These are phyloP conservation scores for Hippopotamyrus pictus DNA, from an alignment of 2,797 vertebrate species.

Conservation along the genomic window DNA sequence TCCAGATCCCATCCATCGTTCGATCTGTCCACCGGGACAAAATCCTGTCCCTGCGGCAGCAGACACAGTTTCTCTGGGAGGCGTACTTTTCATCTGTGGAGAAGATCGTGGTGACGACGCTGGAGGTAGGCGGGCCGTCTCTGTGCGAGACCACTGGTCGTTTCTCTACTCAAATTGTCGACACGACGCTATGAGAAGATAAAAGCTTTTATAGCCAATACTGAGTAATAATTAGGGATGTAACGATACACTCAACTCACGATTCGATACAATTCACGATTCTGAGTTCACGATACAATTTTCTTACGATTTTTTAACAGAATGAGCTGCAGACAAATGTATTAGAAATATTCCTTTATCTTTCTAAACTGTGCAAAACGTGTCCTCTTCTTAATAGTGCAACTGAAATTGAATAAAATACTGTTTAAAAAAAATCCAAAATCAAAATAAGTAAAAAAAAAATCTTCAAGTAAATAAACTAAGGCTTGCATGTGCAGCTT, in stretches of 20 bases:
- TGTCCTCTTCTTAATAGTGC: no score
- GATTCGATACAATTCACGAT: not conserved
- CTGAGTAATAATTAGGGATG: not conserved
- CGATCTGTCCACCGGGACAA: slow-evolving; percentile 98
- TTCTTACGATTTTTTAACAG: no score
- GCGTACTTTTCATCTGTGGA: slow-evolving; percentile 99
- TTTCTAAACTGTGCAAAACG: no score
- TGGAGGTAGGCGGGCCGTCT: slow-evolving; percentile 71
- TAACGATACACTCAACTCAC: not conserved
- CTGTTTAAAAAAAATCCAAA: not conserved
- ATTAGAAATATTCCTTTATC: no score
- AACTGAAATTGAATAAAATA: not conserved
- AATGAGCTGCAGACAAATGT: no score
- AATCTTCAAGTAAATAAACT: not conserved
- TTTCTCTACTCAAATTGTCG: not conserved
- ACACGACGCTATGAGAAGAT: not conserved
- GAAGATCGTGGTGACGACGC: slow-evolving; percentile 95
- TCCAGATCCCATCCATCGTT: slow-evolving; percentile 95
- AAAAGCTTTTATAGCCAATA: not conserved
- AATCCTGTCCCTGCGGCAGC: slow-evolving; percentile 96
- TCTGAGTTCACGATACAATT: no score
- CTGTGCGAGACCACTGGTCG: not conserved
- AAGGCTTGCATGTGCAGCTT: no score
- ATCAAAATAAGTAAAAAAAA: no score
- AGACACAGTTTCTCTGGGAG: slow-evolving; percentile 99